Base-by-base conservation (phyloP, 2,113 vertebrate genomes). In the Gyps fulvus region DNA sequence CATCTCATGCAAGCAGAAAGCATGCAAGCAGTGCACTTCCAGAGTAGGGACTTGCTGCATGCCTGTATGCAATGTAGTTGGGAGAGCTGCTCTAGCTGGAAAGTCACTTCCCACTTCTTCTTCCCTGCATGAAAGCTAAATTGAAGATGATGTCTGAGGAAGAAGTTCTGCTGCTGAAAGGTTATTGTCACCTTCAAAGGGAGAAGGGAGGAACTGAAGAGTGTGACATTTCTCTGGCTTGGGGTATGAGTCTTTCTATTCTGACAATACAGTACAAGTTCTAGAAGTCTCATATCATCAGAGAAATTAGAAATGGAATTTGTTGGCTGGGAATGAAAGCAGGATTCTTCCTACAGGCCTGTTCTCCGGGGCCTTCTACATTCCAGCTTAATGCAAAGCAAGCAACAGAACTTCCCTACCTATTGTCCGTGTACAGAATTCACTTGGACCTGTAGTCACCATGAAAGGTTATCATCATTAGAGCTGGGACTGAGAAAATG, bases 41-140 rank as follows among this genome's bases (percentile, higher is more conserved):
- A 66, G 52, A 7, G 23, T 16, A 31, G 47, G 82, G 83, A 49
- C 43, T 16, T 62, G 10, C 69, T 15, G 11, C 11, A 6, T 1
- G 57, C 9, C 21, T 10, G 23, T 16, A 29, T 32, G 27, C 13
- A 6, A 10, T 2, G 3, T 1, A 13, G 18, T 13, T 23, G 4
- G 50, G 59, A 65, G 63, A 42, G 49, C 11, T 19, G 34, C 55
- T 49, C 38, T 12, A 27, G 31, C 84, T 36, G 32, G 13, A 40
- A 45, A 83, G 61, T 16, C 83, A 34, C 65, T 43, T 89, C 52
- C 42, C n/a, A 17, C 86, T 73, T 58, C 23, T 73, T 57, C 23
- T 22, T 22, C 25, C 26, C 54, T 1, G 1, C 22, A 5, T 7
- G 47, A 83, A 86, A 96, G 55, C 3, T 8, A 62, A 83, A 84